phyloP scores from a whole-genome alignment of 1,140 invertebrate species.

The Eupristina koningsbergeri region DNA sequence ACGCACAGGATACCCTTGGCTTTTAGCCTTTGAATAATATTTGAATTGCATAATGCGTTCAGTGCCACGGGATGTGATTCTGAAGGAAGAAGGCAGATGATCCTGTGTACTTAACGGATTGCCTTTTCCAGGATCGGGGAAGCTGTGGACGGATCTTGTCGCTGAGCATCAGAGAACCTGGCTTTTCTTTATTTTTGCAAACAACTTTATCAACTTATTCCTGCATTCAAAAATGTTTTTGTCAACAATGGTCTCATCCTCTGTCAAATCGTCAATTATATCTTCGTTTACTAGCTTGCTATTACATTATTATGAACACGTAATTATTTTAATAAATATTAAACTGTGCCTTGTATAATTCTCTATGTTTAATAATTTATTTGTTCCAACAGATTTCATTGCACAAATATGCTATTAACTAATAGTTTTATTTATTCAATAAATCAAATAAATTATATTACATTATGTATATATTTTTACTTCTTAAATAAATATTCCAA shows the following conservation, averaged over 20 bases:
- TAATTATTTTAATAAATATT: no score
- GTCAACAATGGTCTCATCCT: not conserved
- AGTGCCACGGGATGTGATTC: slow-evolving; percentile 55
- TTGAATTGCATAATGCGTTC: slow-evolving; percentile 72
- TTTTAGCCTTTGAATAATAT: slow-evolving; percentile 75
- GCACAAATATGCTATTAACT: no score
- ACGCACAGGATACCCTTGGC: slow-evolving; percentile 51
- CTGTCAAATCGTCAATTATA: no score
- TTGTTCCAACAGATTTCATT: no score
- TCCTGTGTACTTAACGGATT: slow-evolving; percentile 65
- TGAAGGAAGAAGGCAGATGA: slow-evolving; percentile 64
- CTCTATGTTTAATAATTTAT: no score
- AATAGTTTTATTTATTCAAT: no score
- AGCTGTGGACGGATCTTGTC: not conserved
- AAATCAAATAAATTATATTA: no score
- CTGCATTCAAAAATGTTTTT: not conserved
- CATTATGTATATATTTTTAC: no score
- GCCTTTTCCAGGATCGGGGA: slow-evolving; percentile 23
- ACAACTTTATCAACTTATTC: not conserved
- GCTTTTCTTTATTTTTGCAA: not conserved
- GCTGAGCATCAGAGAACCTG: not conserved
- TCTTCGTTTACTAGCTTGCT: no score
- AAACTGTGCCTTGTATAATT: no score
- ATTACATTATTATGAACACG: no score
- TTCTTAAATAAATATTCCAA: no score